A percentile compares a stretch with the other conserved stretches of the same genome.
phyloP scores from a whole-genome alignment of 1,140 invertebrate genomes.

The Tetraneura akinire region DNA sequence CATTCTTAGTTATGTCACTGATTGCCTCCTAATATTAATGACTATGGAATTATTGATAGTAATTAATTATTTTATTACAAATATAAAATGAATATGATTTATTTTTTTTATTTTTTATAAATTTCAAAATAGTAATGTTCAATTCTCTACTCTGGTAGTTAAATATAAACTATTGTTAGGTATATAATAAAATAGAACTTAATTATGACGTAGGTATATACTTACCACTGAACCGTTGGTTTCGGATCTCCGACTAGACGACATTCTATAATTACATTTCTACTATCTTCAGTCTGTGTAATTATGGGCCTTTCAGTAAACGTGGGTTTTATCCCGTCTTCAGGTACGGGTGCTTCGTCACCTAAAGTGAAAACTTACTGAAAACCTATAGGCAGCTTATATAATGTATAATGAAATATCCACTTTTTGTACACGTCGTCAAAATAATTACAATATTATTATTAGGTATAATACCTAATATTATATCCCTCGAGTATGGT shows the following conservation, averaged over 20 bases:
- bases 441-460: background rate
- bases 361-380: constrained; percentile 62
- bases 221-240: constrained; percentile 89
- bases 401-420: background rate
- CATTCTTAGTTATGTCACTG: no score
- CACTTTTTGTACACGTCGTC: background rate
- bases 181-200: no score
- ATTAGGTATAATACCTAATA: background rate
- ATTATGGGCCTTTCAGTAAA: constrained; percentile 96
- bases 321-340: constrained; percentile 88
- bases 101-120: no score
- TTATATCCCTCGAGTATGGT: no score
- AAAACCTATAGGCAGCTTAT: constrained; percentile 39
- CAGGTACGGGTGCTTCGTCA: constrained; percentile 87
- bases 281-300: constrained; percentile 89
- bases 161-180: no score
- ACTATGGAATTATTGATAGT: no score
- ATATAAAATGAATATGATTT: no score
- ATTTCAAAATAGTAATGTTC: no score
- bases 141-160: no score
- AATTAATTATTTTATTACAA: no score
- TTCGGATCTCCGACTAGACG: constrained; percentile 92
- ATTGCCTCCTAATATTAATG: no score
- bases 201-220: no score
- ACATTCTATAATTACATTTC: constrained; percentile 92